Base-by-base conservation (phyloP, 2,797 vertebrate species). In the Spinibarbus caldwelli region DNA sequence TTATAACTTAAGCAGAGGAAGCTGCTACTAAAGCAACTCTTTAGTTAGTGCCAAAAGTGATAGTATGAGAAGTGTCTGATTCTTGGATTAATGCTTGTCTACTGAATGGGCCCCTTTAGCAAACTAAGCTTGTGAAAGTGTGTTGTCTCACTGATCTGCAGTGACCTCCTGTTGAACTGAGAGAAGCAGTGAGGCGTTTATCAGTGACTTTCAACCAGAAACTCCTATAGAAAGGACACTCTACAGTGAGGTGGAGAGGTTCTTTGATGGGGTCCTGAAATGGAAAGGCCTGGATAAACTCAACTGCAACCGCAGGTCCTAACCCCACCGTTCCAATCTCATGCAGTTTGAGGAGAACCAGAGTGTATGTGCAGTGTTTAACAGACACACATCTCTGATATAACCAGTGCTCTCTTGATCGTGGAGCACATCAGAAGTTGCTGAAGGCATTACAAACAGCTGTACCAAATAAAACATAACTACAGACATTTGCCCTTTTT, bases 381-480 rank as follows among this genome's bases (percentile, higher is more conserved):
- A 70, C 49, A 62, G 72, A 82, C 49, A 29, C 15, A 49, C n/a
- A 19, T 31, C 4, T 6, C 19, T 43, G n/a, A 29, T 43, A 14
- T 72, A 72, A 47, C 52, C 15, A 62, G n/a, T 15, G 4, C 2
- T 41, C 36, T 59, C n/a, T 26, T 17, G 43, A 41, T 38, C 2
- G 7, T 23, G 23, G 10, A 78, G 23, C 52, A 78, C 15, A 43
- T 43, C 14, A 29, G 36, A 62, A 78, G 23, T 78, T 62, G 14
- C 45, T 84, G 43, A 15, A 19, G 19, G 49, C 49, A 59, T 26
- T 76, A 52, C 14, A 52, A 57, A 71, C 84, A 82, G 68, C 73
- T 78, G 84, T 62, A 38, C 26, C 23, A 62, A 75, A 84, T 80
- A 76, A 80, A 77, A 49, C 36, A 23, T 54, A 38, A 78, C 64